phyloP scores from a whole-genome alignment of 2,888 invertebrate species.

The Hypomecis atomaria region DNA sequence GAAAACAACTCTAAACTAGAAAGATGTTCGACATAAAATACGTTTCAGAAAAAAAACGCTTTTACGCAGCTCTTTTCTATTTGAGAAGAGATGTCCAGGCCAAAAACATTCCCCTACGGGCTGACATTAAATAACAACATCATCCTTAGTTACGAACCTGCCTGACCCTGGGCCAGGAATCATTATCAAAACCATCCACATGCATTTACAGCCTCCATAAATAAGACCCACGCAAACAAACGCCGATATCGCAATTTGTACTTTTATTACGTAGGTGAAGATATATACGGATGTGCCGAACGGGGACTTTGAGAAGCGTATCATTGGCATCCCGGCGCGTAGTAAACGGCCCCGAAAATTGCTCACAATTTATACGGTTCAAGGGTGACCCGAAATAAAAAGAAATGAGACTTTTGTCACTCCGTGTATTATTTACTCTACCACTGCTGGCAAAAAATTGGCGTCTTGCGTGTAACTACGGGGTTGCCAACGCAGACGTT shows the following conservation, averaged over 20 bases:
- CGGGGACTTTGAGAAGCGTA: constrained; percentile 67
- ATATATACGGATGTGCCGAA: constrained; percentile 56
- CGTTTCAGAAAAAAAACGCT: no score
- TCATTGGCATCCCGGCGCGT: constrained; percentile 75
- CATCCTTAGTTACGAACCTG: constrained; percentile 28
- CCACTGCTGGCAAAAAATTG: constrained; percentile 54
- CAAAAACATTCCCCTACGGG: not conserved
- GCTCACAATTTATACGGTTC: constrained; percentile 79
- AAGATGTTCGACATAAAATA: no score
- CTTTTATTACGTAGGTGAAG: constrained; percentile 51
- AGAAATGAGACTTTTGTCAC: constrained; percentile 75
- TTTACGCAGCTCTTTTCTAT: not conserved
- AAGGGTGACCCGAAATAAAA: constrained; percentile 78
- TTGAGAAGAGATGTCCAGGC: not conserved
- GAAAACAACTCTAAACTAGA: no score
- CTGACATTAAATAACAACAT: constrained; percentile 14
- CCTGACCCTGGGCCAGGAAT: constrained; percentile 33
- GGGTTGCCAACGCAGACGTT: constrained; percentile 47
- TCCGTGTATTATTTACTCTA: constrained; percentile 75
- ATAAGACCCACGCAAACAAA: constrained; percentile 41
- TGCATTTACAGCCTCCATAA: constrained; percentile 36
- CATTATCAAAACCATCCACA: constrained; percentile 38
- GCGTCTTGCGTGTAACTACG: constrained; percentile 47
- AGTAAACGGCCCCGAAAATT: constrained; percentile 79
- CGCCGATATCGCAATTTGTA: constrained; percentile 56